A percentile compares a stretch with the other conserved stretches of the same genome.
These are phyloP conservation scores for Drosophila aldrichi DNA, from an alignment of 2,888 invertebrate species.

Conservation along the genomic window DNA sequence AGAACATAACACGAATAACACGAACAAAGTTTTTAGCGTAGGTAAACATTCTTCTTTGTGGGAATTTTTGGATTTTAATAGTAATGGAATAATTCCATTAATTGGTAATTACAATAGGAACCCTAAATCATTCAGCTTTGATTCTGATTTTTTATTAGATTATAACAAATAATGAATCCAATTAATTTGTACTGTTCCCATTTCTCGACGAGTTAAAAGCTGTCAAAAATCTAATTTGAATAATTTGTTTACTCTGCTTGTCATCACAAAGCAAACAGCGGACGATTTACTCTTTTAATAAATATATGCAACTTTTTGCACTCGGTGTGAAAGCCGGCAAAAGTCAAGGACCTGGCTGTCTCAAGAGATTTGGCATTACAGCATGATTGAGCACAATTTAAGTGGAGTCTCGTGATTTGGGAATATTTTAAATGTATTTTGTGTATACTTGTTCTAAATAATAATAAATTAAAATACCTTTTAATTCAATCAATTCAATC, in stretches of 20 bases:
- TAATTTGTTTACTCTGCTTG: conserved; percentile 34
- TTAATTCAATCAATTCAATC: background rate
- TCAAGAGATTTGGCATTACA: background rate
- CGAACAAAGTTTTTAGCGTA: background rate
- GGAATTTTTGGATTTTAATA: too few relatives aligned
- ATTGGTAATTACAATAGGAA: too few relatives aligned
- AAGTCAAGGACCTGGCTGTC: conserved; percentile 8
- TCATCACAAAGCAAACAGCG: conserved; percentile 22
- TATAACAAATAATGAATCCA: too few relatives aligned
- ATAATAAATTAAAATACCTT: background rate
- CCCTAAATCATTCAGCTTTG: background rate
- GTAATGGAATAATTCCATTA: too few relatives aligned
- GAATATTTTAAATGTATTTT: too few relatives aligned
- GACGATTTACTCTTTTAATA: conserved; percentile 7
- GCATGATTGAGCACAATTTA: background rate
- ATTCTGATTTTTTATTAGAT: background rate
- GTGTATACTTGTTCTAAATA: background rate
- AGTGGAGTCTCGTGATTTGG: background rate
- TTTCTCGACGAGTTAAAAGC: background rate
- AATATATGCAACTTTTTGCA: conserved; percentile 5
- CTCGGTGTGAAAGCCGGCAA: background rate
- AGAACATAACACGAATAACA: background rate
- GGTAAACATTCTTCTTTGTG: background rate
- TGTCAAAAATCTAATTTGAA: conserved; percentile 20
- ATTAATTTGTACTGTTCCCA: background rate